These are phyloP conservation scores for Dipus sagitta DNA, from an alignment of 2,797 vertebrate species.

Conservation along the genomic window DNA sequence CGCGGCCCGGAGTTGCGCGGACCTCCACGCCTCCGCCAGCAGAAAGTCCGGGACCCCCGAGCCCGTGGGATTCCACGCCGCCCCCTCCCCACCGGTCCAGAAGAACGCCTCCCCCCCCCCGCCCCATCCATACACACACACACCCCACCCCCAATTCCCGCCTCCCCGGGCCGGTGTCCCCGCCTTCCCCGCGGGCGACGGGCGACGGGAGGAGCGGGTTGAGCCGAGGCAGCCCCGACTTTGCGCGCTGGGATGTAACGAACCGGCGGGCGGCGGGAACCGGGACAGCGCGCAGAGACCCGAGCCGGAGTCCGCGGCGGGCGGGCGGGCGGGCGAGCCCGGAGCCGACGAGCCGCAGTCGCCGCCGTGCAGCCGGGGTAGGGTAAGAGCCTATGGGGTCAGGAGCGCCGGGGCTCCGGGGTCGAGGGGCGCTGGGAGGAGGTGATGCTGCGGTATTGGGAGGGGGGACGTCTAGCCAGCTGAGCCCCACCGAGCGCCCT, in stretches of 20 bases:
- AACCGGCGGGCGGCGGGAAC: constrained; percentile 43
- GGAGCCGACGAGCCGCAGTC: constrained; percentile 59
- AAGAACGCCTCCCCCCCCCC: constrained; percentile 63
- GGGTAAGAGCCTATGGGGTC: constrained; percentile 67
- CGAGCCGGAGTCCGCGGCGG: constrained; percentile 24
- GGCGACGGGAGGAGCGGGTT: constrained; percentile 80
- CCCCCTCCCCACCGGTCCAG: constrained; percentile 69
- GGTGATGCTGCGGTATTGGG: neutral
- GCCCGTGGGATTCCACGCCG: constrained; percentile 44
- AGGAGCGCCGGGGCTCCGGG: neutral
- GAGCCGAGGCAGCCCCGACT: constrained; percentile 63
- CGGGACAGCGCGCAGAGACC: constrained; percentile 26
- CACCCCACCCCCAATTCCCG: constrained; percentile 65
- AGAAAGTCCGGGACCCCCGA: constrained; percentile 57
- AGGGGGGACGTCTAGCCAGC: neutral
- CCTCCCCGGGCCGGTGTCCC: constrained; percentile 79
- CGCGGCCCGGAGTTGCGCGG: neutral
- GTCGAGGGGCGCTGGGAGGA: constrained; percentile 20
- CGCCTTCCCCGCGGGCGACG: constrained; percentile 70
- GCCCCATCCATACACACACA: constrained; percentile 71
- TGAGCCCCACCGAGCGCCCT: constrained; percentile 7
- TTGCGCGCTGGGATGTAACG: constrained; percentile 74
- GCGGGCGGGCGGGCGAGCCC: constrained; percentile 63
- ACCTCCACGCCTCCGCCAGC: constrained; percentile 7
- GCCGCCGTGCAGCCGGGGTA: constrained; percentile 53